phyloP scores from a whole-genome alignment of 2,888 invertebrate genomes.

The Microplitis deprimator region DNA sequence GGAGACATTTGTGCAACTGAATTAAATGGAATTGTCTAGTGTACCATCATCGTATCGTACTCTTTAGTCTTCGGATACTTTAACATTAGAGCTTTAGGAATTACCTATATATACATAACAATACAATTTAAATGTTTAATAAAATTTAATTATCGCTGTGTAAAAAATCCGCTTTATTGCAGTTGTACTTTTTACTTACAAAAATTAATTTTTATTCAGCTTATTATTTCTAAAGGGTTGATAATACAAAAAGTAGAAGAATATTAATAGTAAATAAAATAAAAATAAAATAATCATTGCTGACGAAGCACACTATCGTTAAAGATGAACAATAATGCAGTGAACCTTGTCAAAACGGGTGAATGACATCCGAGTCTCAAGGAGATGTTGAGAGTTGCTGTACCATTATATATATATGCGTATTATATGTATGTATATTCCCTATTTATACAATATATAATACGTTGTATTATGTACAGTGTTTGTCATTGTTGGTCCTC shows the following conservation, averaged over 20 bases:
- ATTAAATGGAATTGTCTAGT: too few relatives aligned
- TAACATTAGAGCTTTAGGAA: too few relatives aligned
- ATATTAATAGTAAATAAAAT: too few relatives aligned
- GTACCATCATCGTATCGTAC: too few relatives aligned
- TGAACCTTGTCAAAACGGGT: conserved; percentile 17
- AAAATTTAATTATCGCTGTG: too few relatives aligned
- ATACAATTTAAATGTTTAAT: too few relatives aligned
- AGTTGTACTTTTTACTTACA: too few relatives aligned
- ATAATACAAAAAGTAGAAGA: background rate
- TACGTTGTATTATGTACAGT: background rate
- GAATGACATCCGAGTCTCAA: background rate
- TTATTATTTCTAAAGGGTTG: background rate
- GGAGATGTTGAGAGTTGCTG: conserved; percentile 11
- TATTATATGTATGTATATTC: background rate
- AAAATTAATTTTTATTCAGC: too few relatives aligned
- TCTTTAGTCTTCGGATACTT: too few relatives aligned
- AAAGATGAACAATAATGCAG: conserved; percentile 3
- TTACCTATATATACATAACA: too few relatives aligned
- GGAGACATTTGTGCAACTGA: too few relatives aligned
- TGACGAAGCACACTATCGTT: conserved; percentile 7
- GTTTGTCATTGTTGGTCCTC: background rate
- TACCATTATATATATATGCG: background rate
- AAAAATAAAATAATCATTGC: background rate
- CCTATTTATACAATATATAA: background rate
- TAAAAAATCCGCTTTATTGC: too few relatives aligned